Evolutionary conservation across 2,888 invertebrate species (phyloP), one percentile per base, ranked within the genome.

Genomic region (Bursaphelenchus okinawaensis): DNA sequence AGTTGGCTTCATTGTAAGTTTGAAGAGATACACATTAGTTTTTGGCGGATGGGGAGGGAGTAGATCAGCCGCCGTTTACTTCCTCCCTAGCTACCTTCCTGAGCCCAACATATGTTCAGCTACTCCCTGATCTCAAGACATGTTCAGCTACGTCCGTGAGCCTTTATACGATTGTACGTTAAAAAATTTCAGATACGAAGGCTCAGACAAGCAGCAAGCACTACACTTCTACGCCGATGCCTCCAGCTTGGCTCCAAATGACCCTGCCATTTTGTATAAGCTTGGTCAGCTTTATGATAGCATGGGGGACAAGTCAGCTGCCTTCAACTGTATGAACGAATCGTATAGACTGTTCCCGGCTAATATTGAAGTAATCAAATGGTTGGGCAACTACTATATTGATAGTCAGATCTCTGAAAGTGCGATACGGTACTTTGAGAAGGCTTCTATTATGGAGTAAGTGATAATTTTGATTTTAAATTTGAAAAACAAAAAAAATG

Each of bases 271-370:
- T 56, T 87, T 94, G 56, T 89, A 91, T 77, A 91, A 91, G 81
- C 87, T 95, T 63, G 96, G 93, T 0, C 89, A 91, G 79, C 87
- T 96, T 78, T 92, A 91, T 83, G 92, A 92, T 79, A 88, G 88
- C 66, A 89, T 91, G 79, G 93, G 92, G 1, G 96, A 98, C 84
- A 89, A 91, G 74, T 91, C 91, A 76, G 91, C 91, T 83, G 91
- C 92, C 0, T 90, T 90, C 84, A 90, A 90, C 79, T 90, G 89
- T 83, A 88, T 90, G 80, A 88, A 88, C 80, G 91, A 91, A 89
- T 88, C 89, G 3, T 89, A 88, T 82, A 87, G 89, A 65, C 88
- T 88, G 81, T 88, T 88, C 78, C 89, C 89, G 20, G 88, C 89
- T 24, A 88, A 89, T 81, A 85, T 89, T 63, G 88, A 88, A 56